Evolutionary conservation across 2,797 vertebrate genomes (phyloP).

Genomic region (Forpus xanthops): DNA sequence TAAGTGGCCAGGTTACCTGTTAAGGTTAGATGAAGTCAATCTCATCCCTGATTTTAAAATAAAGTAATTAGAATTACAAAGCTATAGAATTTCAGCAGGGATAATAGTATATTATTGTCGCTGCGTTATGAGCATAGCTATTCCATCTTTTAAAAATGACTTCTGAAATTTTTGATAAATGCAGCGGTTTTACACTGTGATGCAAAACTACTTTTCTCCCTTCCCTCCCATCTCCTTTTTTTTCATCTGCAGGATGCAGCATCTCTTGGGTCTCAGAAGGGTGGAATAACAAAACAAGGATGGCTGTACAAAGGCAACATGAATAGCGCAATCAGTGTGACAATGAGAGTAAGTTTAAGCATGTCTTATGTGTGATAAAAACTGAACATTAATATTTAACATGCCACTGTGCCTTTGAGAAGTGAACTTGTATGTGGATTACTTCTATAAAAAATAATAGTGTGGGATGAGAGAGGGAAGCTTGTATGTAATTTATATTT

Average conservation of each 20-base stretch:
- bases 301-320: constrained; percentile 99
- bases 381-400: background rate
- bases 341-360: constrained; percentile 88
- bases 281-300: constrained; percentile 94
- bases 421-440: background rate
- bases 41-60: background rate
- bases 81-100: background rate
- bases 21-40: background rate
- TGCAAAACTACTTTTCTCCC: background rate
- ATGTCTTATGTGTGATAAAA: accelerated
- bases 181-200: background rate
- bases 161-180: background rate
- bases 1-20: background rate
- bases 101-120: background rate
- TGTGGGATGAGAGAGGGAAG: background rate
- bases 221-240: background rate
- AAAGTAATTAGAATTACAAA: background rate
- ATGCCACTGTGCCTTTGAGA: background rate
- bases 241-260: constrained; percentile 83
- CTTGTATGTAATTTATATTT: background rate
- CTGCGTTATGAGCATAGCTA: background rate
- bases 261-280: constrained; percentile 94
- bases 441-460: background rate
- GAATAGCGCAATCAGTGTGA: constrained; percentile 98
- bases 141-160: background rate